Percentiles rank a stretch among this genome's conserved stretches.
phyloP scores from a whole-genome alignment of 2,888 invertebrate species.

The Empis livida region DNA sequence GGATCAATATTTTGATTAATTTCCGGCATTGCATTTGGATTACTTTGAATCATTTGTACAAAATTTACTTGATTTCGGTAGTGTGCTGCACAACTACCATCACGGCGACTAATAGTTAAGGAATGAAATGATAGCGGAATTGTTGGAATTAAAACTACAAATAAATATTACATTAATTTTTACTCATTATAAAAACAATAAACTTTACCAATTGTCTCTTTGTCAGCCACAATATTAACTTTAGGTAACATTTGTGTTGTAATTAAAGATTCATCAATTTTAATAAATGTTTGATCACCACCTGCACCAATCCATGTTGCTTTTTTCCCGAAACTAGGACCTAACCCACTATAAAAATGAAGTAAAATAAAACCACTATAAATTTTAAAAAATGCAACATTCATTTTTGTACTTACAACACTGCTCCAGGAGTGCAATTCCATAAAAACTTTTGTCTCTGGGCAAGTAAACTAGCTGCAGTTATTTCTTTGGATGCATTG shows the following conservation, averaged over 20 bases:
- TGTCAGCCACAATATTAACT: conserved; percentile 81
- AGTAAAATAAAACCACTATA: too few relatives aligned
- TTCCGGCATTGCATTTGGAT: conserved; percentile 21
- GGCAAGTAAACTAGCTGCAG: conserved; percentile 21
- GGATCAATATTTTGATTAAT: conserved; percentile 32
- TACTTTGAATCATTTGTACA: conserved; percentile 53
- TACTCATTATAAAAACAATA: conserved; percentile 7
- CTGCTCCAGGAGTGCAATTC: conserved; percentile 35
- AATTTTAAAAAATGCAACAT: conserved; percentile 15
- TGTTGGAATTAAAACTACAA: conserved; percentile 68
- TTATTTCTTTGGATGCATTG: conserved; percentile 18
- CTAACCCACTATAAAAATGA: conserved; percentile 47
- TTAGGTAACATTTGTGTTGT: conserved; percentile 79
- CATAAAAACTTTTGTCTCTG: conserved; percentile 35
- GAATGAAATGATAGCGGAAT: conserved; percentile 71
- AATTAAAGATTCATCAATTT: conserved; percentile 84
- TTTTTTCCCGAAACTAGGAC: conserved; percentile 71
- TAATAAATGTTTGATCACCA: conserved; percentile 91
- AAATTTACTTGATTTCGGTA: conserved; percentile 76
- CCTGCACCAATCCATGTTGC: conserved; percentile 91
- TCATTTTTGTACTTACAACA: conserved; percentile 24
- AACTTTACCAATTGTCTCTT: conserved; percentile 60
- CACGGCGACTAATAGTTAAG: conserved; percentile 76
- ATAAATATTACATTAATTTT: conserved; percentile 3
- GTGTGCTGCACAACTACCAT: conserved; percentile 79